Evolutionary conservation across 2,797 vertebrate species (phyloP).

Genomic region (Schizopygopsis malacanthus): DNA sequence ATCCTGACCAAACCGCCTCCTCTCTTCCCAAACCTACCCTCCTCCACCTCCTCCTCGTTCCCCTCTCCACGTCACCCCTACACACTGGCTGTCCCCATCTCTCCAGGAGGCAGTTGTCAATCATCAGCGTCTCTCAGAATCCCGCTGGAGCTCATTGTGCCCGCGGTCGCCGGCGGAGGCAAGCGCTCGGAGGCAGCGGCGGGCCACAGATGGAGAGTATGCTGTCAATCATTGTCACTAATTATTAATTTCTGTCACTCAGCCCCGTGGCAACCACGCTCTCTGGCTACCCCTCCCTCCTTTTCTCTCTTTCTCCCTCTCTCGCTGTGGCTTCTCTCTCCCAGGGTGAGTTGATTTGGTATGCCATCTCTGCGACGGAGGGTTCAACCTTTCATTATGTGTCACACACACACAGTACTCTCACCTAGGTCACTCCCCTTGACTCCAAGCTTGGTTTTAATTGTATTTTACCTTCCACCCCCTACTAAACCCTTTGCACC

Average conservation of each 20-base stretch:
- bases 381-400: constrained; percentile 86
- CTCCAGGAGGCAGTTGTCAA: constrained; percentile 98
- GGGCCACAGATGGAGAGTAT: constrained; percentile 93
- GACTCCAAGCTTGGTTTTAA: constrained; percentile 78
- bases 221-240: constrained; percentile 99
- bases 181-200: constrained; percentile 90
- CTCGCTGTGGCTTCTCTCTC: constrained; percentile 71
- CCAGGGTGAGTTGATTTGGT: constrained; percentile 87
- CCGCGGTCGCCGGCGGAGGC: constrained; percentile 90
- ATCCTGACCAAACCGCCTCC: constrained; percentile 59
- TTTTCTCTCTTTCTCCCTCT: constrained; percentile 58
- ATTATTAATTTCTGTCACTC: constrained; percentile 99
- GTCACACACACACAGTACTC: constrained; percentile 74
- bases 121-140: constrained; percentile 87
- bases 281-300: constrained; percentile 67
- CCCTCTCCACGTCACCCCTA: constrained; percentile 64
- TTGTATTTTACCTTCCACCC: constrained; percentile 76
- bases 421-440: constrained; percentile 84
- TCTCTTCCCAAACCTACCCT: constrained; percentile 56
- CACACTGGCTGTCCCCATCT: constrained; percentile 80
- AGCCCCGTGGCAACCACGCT: constrained; percentile 89
- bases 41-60: constrained; percentile 37
- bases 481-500: constrained; percentile 58
- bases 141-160: constrained; percentile 96
- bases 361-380: constrained; percentile 85